Evolutionary conservation across 2,888 invertebrate species (phyloP).

Genomic region (Epiblema foenella): DNA sequence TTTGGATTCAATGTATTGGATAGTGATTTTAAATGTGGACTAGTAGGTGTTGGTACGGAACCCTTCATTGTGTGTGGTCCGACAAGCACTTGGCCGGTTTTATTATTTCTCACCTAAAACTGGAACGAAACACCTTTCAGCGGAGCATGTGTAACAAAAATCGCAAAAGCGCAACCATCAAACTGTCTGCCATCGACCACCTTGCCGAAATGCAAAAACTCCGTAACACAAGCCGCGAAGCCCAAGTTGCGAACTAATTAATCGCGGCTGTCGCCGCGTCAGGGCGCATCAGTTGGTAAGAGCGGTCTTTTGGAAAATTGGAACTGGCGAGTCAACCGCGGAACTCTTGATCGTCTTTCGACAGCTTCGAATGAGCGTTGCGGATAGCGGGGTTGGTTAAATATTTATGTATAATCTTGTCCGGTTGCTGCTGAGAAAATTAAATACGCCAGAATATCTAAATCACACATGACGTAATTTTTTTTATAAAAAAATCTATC

Average conservation of each 20-base stretch:
- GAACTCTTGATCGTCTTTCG: constrained; percentile 54
- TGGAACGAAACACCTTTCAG: constrained; percentile 31
- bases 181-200: constrained; percentile 21
- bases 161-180: constrained; percentile 18
- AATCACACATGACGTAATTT: too few relatives aligned
- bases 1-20: too few relatives aligned
- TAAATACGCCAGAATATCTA: too few relatives aligned
- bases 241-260: constrained; percentile 67
- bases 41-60: too few relatives aligned
- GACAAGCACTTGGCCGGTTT: too few relatives aligned
- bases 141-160: constrained; percentile 47
- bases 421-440: too few relatives aligned
- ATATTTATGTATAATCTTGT: not conserved
- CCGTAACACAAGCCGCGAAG: constrained; percentile 64
- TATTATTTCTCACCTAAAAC: not conserved
- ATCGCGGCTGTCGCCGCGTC: constrained; percentile 79
- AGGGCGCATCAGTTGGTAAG: constrained; percentile 72
- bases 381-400: not conserved
- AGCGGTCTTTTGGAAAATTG: constrained; percentile 79
- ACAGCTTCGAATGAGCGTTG: constrained; percentile 20
- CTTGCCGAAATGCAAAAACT: constrained; percentile 56
- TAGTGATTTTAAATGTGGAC: too few relatives aligned
- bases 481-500: too few relatives aligned
- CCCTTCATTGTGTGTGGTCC: too few relatives aligned
- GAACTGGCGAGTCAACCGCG: constrained; percentile 69